Evolutionary conservation across 2,888 invertebrate genomes (phyloP), one percentile per base, ranked within the genome.

Genomic region (Cephus nigrinus): DNA sequence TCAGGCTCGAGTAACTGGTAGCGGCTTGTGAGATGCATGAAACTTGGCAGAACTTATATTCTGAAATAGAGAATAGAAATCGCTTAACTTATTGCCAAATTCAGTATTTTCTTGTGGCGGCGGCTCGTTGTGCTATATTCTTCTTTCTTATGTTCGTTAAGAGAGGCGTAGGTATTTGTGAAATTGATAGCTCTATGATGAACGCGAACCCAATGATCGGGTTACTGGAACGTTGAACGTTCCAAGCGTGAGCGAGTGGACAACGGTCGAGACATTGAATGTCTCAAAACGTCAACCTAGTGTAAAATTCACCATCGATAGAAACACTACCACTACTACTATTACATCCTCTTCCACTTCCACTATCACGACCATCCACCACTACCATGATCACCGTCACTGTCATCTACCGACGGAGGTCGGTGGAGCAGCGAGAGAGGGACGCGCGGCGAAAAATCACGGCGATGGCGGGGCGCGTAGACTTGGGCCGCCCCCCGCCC

Each of bases 401-500:
- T 68, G 33, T 35, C 68, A 77, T 55, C 55, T 15, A 55, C 23
- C 23, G 12, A 75, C 72, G 71, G 75, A 15, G 69, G 69, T 78
- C 71, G 78, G 55, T 74, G 33, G 33, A 71, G 71, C 71, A 71
- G 71, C 71, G 71, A 71, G 71, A 69, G 69, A 86, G 85, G 89
- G 89, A 91, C 90, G 91, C 90, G 91, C 91, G 90, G 87, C 90
- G 87, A 87, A 88, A 87, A 82, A 87, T 85, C 80, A 90, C 91
- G 91, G 88, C 90, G 91, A 91, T 88, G 90, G 91, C 91, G 91
- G 91, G 91, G 89, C 88, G 89, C 87, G 91, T 91, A 91, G 91
- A 91, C 91, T 82, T 91, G 91, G 91, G 91, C 91, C 90, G 90
- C 90, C 90, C 89, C 91, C 90, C 89, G 90, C 91, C 90, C 90